phyloP scores from a whole-genome alignment of 2,113 vertebrate genomes.

The Glaucomys volans region DNA sequence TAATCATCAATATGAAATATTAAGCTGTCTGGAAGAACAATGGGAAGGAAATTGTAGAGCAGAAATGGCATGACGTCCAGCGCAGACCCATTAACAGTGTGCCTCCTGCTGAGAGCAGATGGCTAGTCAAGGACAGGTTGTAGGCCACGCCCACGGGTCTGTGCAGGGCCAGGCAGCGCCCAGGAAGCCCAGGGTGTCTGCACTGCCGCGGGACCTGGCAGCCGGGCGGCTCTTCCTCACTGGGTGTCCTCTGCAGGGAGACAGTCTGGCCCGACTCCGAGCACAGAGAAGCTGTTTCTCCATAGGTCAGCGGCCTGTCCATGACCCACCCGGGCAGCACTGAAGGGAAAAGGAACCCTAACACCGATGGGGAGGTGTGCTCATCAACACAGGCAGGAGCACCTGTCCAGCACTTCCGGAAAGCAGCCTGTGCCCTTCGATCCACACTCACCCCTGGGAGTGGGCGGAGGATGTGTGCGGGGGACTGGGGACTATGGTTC shows the following conservation, averaged over 20 bases:
- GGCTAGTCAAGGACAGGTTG: conserved; percentile 78
- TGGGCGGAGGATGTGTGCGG: no score
- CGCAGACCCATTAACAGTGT: conserved; percentile 68
- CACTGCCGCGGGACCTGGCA: accelerated
- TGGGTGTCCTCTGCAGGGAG: not conserved
- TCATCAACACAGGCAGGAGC: not conserved
- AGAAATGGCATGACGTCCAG: conserved; percentile 75
- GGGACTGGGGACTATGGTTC: no score
- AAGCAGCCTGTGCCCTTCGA: accelerated
- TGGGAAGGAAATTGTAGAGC: conserved; percentile 80
- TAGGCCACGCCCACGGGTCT: conserved; percentile 62
- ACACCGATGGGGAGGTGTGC: not conserved
- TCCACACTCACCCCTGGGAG: not conserved
- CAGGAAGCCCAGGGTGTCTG: conserved; percentile 53
- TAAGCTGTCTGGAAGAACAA: conserved; percentile 82
- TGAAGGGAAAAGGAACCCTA: not conserved
- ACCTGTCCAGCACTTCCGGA: not conserved
- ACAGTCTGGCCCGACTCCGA: not conserved
- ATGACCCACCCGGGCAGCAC: not conserved
- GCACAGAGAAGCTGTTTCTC: not conserved
- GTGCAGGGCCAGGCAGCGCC: conserved; percentile 59
- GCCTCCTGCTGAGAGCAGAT: conserved; percentile 81
- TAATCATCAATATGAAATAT: conserved; percentile 84
- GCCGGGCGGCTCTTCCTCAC: accelerated
- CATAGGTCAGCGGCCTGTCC: not conserved